Percentiles rank a stretch among this genome's conserved stretches.
These are phyloP conservation scores for Vireo altiloquus DNA, from an alignment of 2,113 vertebrate genomes.

Conservation along the genomic window DNA sequence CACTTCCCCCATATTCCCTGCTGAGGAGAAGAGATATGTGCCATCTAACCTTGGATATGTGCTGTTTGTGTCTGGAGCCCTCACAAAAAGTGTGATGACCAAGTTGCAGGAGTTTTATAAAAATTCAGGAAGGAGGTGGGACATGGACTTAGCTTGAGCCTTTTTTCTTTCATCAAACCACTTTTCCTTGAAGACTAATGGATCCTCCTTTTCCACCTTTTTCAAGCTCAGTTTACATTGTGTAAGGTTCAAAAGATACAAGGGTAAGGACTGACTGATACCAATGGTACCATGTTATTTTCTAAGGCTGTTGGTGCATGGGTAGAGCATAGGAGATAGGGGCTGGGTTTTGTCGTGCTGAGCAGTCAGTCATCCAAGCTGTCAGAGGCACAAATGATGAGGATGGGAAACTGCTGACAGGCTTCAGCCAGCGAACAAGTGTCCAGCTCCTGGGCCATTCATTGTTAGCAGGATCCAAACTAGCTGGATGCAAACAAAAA, in stretches of 20 bases:
- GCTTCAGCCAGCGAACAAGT: background rate
- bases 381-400: background rate
- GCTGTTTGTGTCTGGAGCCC: background rate
- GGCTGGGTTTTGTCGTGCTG: background rate
- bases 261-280: background rate
- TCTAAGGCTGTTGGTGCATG: background rate
- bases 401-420: background rate
- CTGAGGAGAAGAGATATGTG: background rate
- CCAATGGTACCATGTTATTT: background rate
- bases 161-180: background rate
- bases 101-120: background rate
- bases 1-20: accelerated
- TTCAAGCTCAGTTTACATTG: background rate
- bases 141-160: accelerated
- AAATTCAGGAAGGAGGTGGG: background rate
- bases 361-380: background rate
- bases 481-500: background rate
- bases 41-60: background rate
- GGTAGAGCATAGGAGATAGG: background rate
- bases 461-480: background rate
- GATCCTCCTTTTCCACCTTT: background rate
- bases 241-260: background rate
- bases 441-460: background rate
- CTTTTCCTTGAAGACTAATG: background rate
- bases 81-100: background rate